phyloP scores from a whole-genome alignment of 2,797 vertebrate genomes.

The Mastacembelus armatus region DNA sequence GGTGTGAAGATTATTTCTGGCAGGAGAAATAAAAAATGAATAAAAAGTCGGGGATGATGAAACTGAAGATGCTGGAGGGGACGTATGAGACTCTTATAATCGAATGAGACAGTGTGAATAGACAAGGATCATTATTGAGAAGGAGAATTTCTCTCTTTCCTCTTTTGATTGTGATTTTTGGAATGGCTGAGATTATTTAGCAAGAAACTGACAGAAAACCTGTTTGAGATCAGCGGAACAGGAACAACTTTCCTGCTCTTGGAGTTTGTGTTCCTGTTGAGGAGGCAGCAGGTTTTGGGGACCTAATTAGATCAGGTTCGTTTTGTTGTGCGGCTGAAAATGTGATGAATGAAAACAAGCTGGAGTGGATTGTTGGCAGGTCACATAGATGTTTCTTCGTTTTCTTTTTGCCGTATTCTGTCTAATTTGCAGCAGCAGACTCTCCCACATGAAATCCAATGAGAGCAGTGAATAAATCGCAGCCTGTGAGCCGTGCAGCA shows the following conservation, averaged over 20 bases:
- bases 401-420: background rate
- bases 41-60: too few relatives aligned
- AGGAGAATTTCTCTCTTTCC: too few relatives aligned
- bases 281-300: accelerated
- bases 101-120: too few relatives aligned
- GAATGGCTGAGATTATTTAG: too few relatives aligned
- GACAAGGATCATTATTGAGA: too few relatives aligned
- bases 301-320: constrained; percentile 27
- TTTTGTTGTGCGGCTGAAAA: constrained; percentile 13
- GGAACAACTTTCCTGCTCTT: background rate
- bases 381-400: background rate
- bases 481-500: background rate
- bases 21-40: too few relatives aligned
- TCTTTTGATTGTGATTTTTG: too few relatives aligned
- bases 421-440: constrained; percentile 11
- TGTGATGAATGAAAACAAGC: background rate
- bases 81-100: too few relatives aligned
- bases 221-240: too few relatives aligned
- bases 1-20: too few relatives aligned
- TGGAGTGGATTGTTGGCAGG: constrained; percentile 7
- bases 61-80: too few relatives aligned
- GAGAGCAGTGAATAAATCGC: constrained; percentile 21
- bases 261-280: background rate
- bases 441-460: background rate
- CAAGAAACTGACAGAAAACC: too few relatives aligned